Evolutionary conservation across 2,888 invertebrate genomes (phyloP), one percentile per base, ranked within the genome.

Genomic region (Cordylochernes scorpioides): DNA sequence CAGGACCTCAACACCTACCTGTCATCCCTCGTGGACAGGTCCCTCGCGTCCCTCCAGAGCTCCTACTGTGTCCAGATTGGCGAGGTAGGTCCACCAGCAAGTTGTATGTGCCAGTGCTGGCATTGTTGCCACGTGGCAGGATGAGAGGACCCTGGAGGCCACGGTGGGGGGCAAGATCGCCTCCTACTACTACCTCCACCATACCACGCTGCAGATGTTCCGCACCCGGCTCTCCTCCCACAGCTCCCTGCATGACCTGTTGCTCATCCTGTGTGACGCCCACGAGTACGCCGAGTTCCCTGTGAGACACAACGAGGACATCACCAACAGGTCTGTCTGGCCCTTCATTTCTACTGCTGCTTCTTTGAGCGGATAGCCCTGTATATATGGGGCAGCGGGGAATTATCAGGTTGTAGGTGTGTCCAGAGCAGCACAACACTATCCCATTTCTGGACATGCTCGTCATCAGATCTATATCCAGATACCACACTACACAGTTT

Each of bases 291-390:
- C 71, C 33, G 73, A 88, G 43, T 61, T 97, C 39, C 97, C 97
- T 1, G 94, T 99, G 2, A 62, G 97, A 29, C 97, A 99, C 51
- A 97, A 97, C 49, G 97, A 97, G 54, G 94, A 99, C 49, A 57
- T 71, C 35, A 62, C 75, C 24, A 97, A 97, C 51, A 73, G 70
- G 75, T 80, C 53, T 33, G 40, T 37, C 25, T n/a, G n/a, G n/a
- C n/a, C n/a, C n/a, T n/a, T n/a, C n/a, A n/a, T n/a, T n/a, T n/a
- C n/a, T n/a, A n/a, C n/a, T n/a, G n/a, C n/a, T n/a, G n/a, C n/a
- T n/a, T n/a, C n/a, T n/a, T n/a, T n/a, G n/a, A n/a, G n/a, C n/a
- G n/a, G n/a, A n/a, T n/a, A n/a, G n/a, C n/a, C n/a, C n/a, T n/a
- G n/a, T n/a, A n/a, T n/a, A n/a, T n/a, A n/a, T n/a, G n/a, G n/a